Percentiles rank a stretch among this genome's conserved stretches.
phyloP scores from a whole-genome alignment of 1,140 invertebrate species.

The Drosophila lini region DNA sequence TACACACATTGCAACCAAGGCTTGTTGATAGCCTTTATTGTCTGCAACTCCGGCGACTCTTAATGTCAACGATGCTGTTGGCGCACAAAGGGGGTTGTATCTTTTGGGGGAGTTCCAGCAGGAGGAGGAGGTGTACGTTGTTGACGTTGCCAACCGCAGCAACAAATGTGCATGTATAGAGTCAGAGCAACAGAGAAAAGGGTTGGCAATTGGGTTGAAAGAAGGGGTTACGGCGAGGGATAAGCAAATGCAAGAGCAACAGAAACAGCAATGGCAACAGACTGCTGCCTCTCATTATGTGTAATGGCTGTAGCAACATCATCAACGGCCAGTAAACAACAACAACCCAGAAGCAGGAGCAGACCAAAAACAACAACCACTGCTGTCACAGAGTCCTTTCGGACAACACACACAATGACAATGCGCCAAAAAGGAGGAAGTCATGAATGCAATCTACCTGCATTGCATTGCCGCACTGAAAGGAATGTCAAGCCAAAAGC shows the following conservation, averaged over 20 bases:
- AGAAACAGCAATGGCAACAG: conserved; percentile 35
- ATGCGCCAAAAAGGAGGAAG: conserved; percentile 64
- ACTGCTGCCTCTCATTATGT: conserved; percentile 73
- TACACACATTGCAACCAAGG: conserved; percentile 20
- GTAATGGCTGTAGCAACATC: conserved; percentile 72
- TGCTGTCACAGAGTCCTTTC: conserved; percentile 41
- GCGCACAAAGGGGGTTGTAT: conserved; percentile 1
- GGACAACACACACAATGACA: conserved; percentile 44
- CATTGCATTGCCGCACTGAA: conserved; percentile 50
- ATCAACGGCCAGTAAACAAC: conserved; percentile 59
- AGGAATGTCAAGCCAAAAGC: conserved; percentile 8
- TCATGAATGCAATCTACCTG: conserved; percentile 78
- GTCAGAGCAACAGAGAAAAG: conserved; percentile 13
- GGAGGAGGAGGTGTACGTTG: not conserved
- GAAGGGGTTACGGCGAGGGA: not conserved
- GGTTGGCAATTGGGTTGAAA: not conserved
- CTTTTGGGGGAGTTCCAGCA: not conserved
- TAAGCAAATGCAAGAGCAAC: conserved; percentile 32
- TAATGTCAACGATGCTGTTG: conserved; percentile 67
- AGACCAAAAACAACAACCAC: conserved; percentile 22
- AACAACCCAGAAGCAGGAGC: conserved; percentile 25
- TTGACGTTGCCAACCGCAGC: conserved; percentile 73
- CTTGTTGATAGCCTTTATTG: conserved; percentile 74
- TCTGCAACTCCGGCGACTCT: conserved; percentile 72
- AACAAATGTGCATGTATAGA: conserved; percentile 73